Base-by-base conservation (phyloP, 2,888 invertebrate species). In the Standfussiana lucernea region DNA sequence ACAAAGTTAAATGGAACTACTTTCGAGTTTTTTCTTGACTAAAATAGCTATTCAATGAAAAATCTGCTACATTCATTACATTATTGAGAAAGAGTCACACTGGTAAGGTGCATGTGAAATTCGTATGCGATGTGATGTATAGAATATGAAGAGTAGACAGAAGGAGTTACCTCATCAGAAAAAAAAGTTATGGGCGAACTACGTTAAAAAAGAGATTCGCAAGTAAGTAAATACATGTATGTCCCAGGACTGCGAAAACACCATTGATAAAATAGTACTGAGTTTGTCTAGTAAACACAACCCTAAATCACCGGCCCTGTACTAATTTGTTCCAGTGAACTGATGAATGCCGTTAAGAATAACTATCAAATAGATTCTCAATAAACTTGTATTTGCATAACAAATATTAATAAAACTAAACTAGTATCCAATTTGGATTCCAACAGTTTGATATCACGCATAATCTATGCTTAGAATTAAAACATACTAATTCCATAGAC, bases 241-340 rank as follows among this genome's bases (percentile, higher is more conserved):
- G 8, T 8, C 10, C 10, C 1, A 21, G 28, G 37, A 8, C n/a
- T 24, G 18, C 7, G 18, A 18, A 18, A 13, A n/a, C 7, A 35
- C 1, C 13, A 37, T 45, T 42, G 1, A 15, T 3, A 7, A 62
- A 45, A n/a, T 47, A 11, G 7, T 35, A 35, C 1, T 8, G 0
- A 18, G n/a, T 10, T 37, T 50, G 71, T n/a, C 1, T 2, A n/a
- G 4, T 67, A 8, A 18, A 80, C 37, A 68, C 86, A 85, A 37
- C 85, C 85, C 84, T 85, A 80, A 73, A 80, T 83, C 83, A 87
- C 24, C 71, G 86, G 50, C 90, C 89, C 77, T 88, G 91, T 84
- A 72, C 90, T 91, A 88, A 91, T 90, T 90, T 79, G 79, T 84
- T 86, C 79, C 80, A 75, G 69, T 75, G 79, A 84, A 73, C 79